Evolutionary conservation across 92 coral and sea anemone genomes (phyloP), one percentile per base, ranked within the genome.

Genomic region (Bergia sp.): DNA sequence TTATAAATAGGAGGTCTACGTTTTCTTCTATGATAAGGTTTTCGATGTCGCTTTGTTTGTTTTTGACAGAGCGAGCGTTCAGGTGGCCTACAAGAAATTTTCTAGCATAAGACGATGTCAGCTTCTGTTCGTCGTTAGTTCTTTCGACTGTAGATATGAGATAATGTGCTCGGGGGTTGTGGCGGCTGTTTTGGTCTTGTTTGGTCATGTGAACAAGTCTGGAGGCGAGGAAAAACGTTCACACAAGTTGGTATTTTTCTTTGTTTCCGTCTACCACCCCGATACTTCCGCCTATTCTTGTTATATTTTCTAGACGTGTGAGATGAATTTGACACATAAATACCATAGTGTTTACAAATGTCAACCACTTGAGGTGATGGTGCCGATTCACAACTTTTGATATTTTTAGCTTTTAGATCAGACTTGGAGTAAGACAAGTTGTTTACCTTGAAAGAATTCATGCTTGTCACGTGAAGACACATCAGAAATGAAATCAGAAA

Each of bases 401-500:
- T 55, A 55, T 55, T 55, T 55, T 55, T 55, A 55, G 64, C 6
- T 55, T 55, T 55, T 55, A 55, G 64, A 55, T 55, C 64, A 55
- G 64, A 55, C 64, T 55, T 55, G 64, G 64, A 55, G 15, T 55
- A 55, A 55, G 64, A 55, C 64, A 55, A 55, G 64, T 55, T 55
- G 64, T 55, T 55, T 55, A 55, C 64, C 64, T 55, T 55, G 64
- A 55, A 55, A 55, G 64, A 21, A 67, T 67, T 67, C 73, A 9
- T 67, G 73, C 29, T 9, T 21, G 73, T 21, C 73, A 21, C 29
- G 73, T 67, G 73, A 67, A 67, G 73, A 67, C 73, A 67, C 64
- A 55, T 67, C 73, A 67, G 73, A 67, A 67, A 67, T 67, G 73
- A 67, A 67, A 67, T 67, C 73, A 67, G 73, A 67, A 67, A 67